Evolutionary conservation across 2,113 vertebrate species (phyloP), one percentile per base, ranked within the genome.

Genomic region (Rhynchomys soricoides): DNA sequence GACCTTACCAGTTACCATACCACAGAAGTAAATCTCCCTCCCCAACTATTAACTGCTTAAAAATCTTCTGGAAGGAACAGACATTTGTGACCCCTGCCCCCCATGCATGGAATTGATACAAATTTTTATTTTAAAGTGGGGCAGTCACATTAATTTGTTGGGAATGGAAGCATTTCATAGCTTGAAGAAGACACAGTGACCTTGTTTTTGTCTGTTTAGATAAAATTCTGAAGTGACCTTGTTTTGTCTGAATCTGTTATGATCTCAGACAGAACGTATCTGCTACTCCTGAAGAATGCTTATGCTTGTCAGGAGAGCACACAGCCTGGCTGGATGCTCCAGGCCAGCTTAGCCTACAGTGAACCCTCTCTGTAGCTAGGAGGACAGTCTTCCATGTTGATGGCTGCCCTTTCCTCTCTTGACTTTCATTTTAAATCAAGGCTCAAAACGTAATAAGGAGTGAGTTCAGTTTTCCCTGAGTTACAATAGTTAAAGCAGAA

Each of bases 151-250:
- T 1, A 57, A 77, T 68, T 66, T 86, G 22, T 37, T 77, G 52
- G 17, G 52, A 88, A 62, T 7, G n/a, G 26, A n/a, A 4, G 16
- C 29, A 7, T 45, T 73, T 77, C n/a, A 9, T 74, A 52, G 48
- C 70, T 83, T 92, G 13, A 50, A 50, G 70, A 45, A 88, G 48
- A 88, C 57, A 70, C 2, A 16, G 62, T 55, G 59, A 93, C 71
- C 89, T 93, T 93, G 50, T 50, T 82, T 93, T 64, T 59, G 6
- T 91, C 59, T 73, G 11, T 75, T 88, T 90, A 62, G 92, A 93
- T 86, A 91, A 66, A 89, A 34, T 94, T 75, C 66, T 43, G 7
- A 77, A 90, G 62, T 79, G 37, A 10, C 74, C 48, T 87, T 91
- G n/a, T 94, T 94, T 86, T 88, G 73, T 70, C 78, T 77, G 21